Conservation (phyloP, 1,140 invertebrate genomes). For the Apis laboriosa region DNA sequence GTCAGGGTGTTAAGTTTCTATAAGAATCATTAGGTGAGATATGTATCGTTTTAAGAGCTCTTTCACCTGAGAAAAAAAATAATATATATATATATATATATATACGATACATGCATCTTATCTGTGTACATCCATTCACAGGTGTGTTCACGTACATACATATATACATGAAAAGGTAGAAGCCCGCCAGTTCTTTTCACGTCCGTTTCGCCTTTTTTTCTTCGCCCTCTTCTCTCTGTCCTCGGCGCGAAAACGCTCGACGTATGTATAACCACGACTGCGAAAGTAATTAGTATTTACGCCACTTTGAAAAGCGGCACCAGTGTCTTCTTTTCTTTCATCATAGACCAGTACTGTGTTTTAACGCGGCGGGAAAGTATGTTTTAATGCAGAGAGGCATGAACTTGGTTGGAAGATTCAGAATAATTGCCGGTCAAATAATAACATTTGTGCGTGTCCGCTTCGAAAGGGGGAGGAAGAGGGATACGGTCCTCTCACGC, state of each 20-base stretch:
- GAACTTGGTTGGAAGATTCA: constrained; percentile 55
- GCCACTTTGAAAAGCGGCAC: constrained; percentile 58
- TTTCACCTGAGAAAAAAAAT: constrained; percentile 19
- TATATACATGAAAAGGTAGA: constrained; percentile 15
- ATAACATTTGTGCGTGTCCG: not conserved
- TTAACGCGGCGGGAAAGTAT: constrained; percentile 29
- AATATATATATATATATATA: too few species aligned
- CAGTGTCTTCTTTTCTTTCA: constrained; percentile 57
- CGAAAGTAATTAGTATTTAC: constrained; percentile 69
- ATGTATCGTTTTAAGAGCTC: constrained; percentile 33
- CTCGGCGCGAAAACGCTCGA: constrained; percentile 52
- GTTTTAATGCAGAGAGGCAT: constrained; percentile 49
- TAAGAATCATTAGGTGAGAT: constrained; percentile 30
- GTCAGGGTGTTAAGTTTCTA: constrained; percentile 28
- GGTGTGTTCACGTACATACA: not conserved
- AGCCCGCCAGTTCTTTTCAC: constrained; percentile 48
- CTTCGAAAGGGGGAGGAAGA: not conserved
- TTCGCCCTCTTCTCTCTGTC: constrained; percentile 18
- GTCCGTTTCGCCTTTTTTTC: constrained; percentile 30
- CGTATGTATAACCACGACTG: constrained; percentile 32
- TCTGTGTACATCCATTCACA: too few species aligned
- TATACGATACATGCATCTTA: not conserved
- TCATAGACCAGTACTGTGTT: constrained; percentile 43
- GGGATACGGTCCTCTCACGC: not conserved
- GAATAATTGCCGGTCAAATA: constrained; percentile 52